Conservation (phyloP, 2,113 vertebrate species). For the Apteryx owenii region DNA sequence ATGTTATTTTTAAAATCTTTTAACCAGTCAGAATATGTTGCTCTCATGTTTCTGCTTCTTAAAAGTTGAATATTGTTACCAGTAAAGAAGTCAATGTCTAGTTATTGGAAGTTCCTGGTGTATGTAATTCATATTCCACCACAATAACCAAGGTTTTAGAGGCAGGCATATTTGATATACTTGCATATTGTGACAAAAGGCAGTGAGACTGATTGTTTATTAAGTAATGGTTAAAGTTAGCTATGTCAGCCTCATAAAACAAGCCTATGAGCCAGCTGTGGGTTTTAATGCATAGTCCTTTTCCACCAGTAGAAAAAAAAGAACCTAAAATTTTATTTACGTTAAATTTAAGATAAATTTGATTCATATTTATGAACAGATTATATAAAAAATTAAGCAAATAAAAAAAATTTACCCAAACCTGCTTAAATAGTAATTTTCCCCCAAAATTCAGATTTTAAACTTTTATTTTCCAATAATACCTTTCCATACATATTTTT, state of each 20-base stretch:
- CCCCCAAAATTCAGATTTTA: not conserved
- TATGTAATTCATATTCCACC: not conserved
- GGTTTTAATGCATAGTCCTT: not conserved
- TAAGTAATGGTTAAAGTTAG: not conserved
- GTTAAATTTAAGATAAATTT: not conserved
- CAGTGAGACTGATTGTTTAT: not conserved
- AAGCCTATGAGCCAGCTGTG: not conserved
- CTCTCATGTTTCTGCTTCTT: not conserved
- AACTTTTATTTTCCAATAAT: not conserved
- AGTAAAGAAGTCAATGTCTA: not conserved
- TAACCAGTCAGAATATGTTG: not conserved
- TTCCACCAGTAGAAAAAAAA: not conserved
- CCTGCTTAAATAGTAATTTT: not conserved
- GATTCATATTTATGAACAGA: not conserved
- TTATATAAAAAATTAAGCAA: not conserved
- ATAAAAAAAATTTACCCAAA: not conserved
- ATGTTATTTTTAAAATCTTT: not conserved
- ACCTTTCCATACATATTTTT: not conserved
- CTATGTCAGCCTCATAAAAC: not conserved
- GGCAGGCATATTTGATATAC: not conserved
- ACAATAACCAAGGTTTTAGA: not conserved
- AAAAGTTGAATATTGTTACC: accelerated
- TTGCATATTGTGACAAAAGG: not conserved
- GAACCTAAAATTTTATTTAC: not conserved
- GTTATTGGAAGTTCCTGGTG: not conserved